phyloP scores from a whole-genome alignment of 2,888 invertebrate species.

The Coenonympha arcania region DNA sequence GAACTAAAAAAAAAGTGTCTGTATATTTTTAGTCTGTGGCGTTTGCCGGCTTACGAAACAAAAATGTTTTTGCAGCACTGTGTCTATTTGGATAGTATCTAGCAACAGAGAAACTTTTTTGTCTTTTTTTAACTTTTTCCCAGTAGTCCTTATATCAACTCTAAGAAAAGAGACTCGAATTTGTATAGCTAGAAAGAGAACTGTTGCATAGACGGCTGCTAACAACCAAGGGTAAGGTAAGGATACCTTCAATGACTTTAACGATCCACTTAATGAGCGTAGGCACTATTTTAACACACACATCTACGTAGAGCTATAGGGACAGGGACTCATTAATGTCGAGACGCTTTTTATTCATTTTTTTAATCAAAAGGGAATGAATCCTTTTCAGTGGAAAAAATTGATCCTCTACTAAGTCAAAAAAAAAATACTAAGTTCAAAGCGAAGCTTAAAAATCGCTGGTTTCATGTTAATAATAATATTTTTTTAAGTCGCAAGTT shows the following conservation, averaged over 20 bases:
- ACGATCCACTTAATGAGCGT: constrained; percentile 31
- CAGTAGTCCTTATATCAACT: constrained; percentile 12
- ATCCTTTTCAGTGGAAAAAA: constrained; percentile 7
- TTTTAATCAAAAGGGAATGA: constrained; percentile 20
- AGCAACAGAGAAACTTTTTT: constrained; percentile 10
- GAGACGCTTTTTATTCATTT: constrained; percentile 24
- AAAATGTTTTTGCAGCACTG: constrained; percentile 11
- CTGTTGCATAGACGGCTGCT: constrained; percentile 22
- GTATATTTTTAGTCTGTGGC: constrained; percentile 17
- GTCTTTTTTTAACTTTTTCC: constrained; percentile 9
- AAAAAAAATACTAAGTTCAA: not conserved
- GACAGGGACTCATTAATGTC: constrained; percentile 27
- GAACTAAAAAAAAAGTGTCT: constrained; percentile 14
- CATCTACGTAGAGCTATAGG: constrained; percentile 18
- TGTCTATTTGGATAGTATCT: constrained; percentile 15
- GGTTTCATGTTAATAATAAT: not conserved
- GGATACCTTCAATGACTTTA: constrained; percentile 28
- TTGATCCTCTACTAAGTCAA: constrained; percentile 3
- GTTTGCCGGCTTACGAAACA: constrained; percentile 4
- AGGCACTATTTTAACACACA: constrained; percentile 27
- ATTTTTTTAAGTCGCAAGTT: too few relatives aligned
- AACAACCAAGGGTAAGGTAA: constrained; percentile 27
- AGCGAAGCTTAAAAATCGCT: not conserved
- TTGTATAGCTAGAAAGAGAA: constrained; percentile 19
- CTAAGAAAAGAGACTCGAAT: constrained; percentile 17